Evolutionary conservation across 1,140 invertebrate genomes (phyloP).

Genomic region (Eupristina koningsbergeri): DNA sequence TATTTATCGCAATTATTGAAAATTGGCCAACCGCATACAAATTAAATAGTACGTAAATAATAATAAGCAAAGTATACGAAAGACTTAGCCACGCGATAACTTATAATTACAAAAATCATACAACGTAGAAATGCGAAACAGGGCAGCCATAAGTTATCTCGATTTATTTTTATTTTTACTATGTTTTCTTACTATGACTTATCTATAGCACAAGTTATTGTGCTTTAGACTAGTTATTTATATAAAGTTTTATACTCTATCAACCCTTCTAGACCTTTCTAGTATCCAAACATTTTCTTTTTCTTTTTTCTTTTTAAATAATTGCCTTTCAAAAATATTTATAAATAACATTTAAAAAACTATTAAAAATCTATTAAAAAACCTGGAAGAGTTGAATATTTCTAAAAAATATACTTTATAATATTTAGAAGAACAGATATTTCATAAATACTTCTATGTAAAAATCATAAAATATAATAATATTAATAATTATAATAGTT

Average conservation of each 20-base stretch:
- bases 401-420: background rate
- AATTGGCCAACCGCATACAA: slow-evolving; percentile 28
- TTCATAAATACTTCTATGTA: background rate
- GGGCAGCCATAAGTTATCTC: slow-evolving; percentile 41
- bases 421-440: slow-evolving; percentile 7
- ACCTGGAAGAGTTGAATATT: slow-evolving; percentile 2
- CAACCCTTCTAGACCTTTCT: slow-evolving; percentile 18
- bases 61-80: slow-evolving; percentile 41
- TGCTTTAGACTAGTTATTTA: slow-evolving; percentile 44
- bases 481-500: slow-evolving; percentile 21
- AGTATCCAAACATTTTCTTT: background rate
- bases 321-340: background rate
- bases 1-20: slow-evolving; percentile 40
- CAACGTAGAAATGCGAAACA: slow-evolving; percentile 48
- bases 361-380: no score
- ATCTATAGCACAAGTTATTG: slow-evolving; percentile 28
- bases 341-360: no score
- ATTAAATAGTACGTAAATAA: slow-evolving; percentile 38
- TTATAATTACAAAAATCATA: slow-evolving; percentile 42
- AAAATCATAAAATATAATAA: background rate
- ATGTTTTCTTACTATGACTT: slow-evolving; percentile 15
- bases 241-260: slow-evolving; percentile 6
- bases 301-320: background rate
- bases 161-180: no score
- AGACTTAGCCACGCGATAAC: slow-evolving; percentile 23